Evolutionary conservation across 64 coral and sea anemone species (phyloP).

Genomic region (Pocillopora damicornis): DNA sequence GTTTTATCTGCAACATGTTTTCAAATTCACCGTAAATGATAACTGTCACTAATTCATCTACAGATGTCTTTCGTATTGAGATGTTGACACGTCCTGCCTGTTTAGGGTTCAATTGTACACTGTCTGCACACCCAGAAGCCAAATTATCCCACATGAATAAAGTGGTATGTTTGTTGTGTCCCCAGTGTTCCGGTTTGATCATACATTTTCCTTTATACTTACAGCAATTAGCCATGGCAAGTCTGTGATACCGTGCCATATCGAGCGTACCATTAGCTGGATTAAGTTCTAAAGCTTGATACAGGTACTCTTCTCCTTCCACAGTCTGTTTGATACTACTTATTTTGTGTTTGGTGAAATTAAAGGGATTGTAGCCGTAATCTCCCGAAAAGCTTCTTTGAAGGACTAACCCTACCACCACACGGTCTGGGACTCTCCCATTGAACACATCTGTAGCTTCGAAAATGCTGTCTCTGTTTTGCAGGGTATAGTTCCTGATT

Average conservation of each 20-base stretch:
- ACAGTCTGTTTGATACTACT: constrained; percentile 20
- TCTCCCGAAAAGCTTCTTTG: constrained; percentile 8
- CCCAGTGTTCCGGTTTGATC: neutral
- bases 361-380: neutral
- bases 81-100: neutral
- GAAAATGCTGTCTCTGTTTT: neutral
- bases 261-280: too few relatives aligned
- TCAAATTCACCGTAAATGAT: constrained; percentile 16
- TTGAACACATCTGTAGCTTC: neutral
- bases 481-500: neutral
- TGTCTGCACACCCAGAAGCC: neutral
- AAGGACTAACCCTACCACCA: constrained; percentile 32
- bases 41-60: neutral
- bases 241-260: neutral
- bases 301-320: neutral
- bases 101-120: constrained; percentile 8
- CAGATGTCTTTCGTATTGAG: neutral
- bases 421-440: neutral
- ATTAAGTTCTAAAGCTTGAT: too few relatives aligned
- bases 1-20: neutral
- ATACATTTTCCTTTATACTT: neutral
- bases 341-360: constrained; percentile 17
- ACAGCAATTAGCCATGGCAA: neutral
- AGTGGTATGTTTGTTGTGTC: too few relatives aligned
- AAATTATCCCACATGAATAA: neutral